A percentile compares a stretch with the other conserved stretches of the same genome.
These are phyloP conservation scores for Python bivittatus DNA, from an alignment of 2,113 vertebrate species.

Conservation along the genomic window DNA sequence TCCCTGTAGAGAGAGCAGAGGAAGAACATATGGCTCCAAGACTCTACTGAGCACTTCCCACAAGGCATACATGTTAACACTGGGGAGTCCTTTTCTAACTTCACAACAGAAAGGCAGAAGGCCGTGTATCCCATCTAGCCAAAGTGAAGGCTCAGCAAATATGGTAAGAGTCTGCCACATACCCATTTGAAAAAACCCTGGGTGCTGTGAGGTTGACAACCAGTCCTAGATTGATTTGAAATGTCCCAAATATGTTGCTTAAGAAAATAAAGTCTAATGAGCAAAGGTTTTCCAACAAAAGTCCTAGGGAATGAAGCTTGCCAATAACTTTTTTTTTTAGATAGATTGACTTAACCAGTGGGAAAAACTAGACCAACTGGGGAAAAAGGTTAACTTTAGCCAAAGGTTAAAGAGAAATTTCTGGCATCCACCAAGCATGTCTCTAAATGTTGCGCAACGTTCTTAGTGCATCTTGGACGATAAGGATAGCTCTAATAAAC, in stretches of 20 bases:
- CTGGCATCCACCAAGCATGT: neutral
- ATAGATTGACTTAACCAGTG: neutral
- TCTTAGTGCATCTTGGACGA: neutral
- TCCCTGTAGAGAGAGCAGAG: neutral
- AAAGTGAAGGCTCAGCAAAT: neutral
- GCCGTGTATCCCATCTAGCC: neutral
- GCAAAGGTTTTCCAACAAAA: neutral
- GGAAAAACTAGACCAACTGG: neutral
- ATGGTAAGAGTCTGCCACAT: neutral
- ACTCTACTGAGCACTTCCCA: neutral
- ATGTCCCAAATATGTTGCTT: neutral
- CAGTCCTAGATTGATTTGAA: neutral
- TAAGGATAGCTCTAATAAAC: neutral
- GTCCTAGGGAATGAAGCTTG: neutral
- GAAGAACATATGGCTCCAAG: neutral
- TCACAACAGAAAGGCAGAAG: neutral
- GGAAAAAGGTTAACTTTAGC: neutral
- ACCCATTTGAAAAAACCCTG: neutral
- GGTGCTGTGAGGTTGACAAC: neutral
- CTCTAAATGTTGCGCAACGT: neutral
- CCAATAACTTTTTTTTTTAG: neutral
- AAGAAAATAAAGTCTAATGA: neutral
- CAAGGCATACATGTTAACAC: neutral
- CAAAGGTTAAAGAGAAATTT: neutral
- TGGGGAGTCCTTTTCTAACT: neutral